Conservation (phyloP, 1,140 invertebrate genomes). For the Drosophila subobscura region DNA sequence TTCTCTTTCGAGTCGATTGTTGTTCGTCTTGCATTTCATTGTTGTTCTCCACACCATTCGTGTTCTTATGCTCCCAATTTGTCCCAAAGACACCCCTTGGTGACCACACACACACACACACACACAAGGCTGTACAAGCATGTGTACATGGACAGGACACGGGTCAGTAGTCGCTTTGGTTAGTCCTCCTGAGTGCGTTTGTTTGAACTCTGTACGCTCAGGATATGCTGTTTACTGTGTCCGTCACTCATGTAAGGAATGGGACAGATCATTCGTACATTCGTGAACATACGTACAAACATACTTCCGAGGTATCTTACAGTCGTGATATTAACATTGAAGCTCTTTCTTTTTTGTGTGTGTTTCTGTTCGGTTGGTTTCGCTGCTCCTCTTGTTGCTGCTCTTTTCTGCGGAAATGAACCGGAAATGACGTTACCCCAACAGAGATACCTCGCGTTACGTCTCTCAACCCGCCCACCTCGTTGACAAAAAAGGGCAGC, state of each 20-base stretch:
- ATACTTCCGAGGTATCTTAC: too few species aligned
- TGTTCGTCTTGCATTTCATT: conserved; percentile 23
- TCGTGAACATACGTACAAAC: too few species aligned
- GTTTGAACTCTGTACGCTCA: too few species aligned
- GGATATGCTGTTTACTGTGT: too few species aligned
- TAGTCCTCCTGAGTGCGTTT: conserved; percentile 19
- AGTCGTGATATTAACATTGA: too few species aligned
- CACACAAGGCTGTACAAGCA: not conserved
- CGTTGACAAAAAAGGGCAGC: not conserved
- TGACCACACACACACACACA: conserved; percentile 3
- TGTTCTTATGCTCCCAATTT: conserved; percentile 21
- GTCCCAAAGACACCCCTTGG: conserved; percentile 38
- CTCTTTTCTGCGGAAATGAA: conserved; percentile 61
- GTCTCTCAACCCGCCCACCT: not conserved
- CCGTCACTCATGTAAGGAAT: too few species aligned
- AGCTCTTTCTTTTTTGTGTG: not conserved
- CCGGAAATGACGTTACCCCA: conserved; percentile 71
- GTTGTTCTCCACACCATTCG: not conserved
- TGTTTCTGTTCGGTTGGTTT: conserved; percentile 40
- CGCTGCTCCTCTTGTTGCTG: conserved; percentile 24
- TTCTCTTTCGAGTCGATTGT: conserved; percentile 6
- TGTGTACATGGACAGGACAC: conserved; percentile 19
- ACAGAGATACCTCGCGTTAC: conserved; percentile 1
- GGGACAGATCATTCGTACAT: too few species aligned
- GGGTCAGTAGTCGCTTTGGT: conserved; percentile 42